Evolutionary conservation across 2,888 invertebrate genomes (phyloP).

Genomic region (Diaphora mendica): DNA sequence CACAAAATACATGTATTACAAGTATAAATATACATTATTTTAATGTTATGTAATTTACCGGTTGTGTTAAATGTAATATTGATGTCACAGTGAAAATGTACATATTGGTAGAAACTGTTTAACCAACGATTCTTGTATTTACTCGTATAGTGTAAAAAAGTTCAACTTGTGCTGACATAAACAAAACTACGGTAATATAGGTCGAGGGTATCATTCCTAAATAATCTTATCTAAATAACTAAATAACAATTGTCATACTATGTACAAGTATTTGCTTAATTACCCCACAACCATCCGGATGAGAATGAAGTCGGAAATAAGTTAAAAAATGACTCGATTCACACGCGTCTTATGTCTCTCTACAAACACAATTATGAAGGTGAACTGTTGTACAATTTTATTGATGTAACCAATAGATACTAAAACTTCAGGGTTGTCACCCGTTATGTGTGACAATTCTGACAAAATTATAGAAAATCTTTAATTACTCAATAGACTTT

Average conservation of each 20-base stretch:
- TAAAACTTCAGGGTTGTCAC: constrained; percentile 1
- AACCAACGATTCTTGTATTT: not conserved
- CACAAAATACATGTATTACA: not conserved
- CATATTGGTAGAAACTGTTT: not conserved
- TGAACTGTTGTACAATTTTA: constrained; percentile 19
- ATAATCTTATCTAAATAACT: constrained; percentile 19
- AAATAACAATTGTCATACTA: constrained; percentile 21
- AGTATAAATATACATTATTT: not conserved
- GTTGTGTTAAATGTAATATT: not conserved
- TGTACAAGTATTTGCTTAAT: constrained; percentile 42
- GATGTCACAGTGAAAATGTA: not conserved
- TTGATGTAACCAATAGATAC: constrained; percentile 1
- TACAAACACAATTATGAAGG: constrained; percentile 30
- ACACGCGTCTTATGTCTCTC: constrained; percentile 32
- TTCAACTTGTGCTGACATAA: not conserved
- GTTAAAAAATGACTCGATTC: constrained; percentile 36
- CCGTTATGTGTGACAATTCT: not conserved
- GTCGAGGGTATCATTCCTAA: not conserved
- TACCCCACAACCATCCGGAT: constrained; percentile 47
- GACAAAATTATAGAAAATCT: too few species aligned
- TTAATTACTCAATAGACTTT: too few species aligned
- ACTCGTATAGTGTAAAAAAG: not conserved
- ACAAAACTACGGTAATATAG: not conserved
- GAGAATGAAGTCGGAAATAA: constrained; percentile 35
- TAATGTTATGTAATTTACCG: not conserved